Evolutionary conservation across 2,888 invertebrate species (phyloP), one percentile per base, ranked within the genome.

Genomic region (Lithophane ornitopus): DNA sequence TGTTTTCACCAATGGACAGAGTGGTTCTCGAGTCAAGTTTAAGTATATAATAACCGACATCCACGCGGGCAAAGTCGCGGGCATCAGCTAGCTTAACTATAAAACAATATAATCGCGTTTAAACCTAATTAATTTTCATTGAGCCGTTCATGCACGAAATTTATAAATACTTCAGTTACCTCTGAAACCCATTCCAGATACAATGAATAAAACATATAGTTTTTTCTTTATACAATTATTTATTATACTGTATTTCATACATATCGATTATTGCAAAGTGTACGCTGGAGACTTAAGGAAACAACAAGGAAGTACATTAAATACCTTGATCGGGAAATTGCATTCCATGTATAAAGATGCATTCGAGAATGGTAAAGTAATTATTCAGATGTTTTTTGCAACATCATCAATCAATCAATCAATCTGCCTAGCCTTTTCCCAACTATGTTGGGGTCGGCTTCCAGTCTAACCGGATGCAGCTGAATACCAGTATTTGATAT

Each of bases 291-390:
- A 84, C 11, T 54, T 58, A 22, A 19, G 9, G 14, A 7, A 19
- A 28, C 19, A 54, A 41, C 26, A 82, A 34, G n/a, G n/a, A n/a
- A 66, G 62, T 62, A 26, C 85, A 52, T 56, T 89, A 0, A 86
- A 89, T 34, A 78, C 85, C 12, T 61, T 92, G 9, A 68, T 93
- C 4, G 74, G 84, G 0, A 85, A 89, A 6, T 78, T 94, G 41
- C 92, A 93, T 78, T 52, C 81, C 3, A 85, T 90, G 44, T 94
- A 94, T 77, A 90, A 81, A 69, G 91, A 92, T 28, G 92, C 92
- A 3, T 74, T 90, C 1, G 78, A 80, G 28, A 85, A 89, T 80
- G 92, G 93, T 93, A 84, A 75, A 14, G 54, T 73, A 39, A 54
- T 39, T 44, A 52, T 39, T 22, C 6, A n/a, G 14, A 6, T 0